phyloP scores from a whole-genome alignment of 2,113 vertebrate genomes.

The Stigmatopora argus region DNA sequence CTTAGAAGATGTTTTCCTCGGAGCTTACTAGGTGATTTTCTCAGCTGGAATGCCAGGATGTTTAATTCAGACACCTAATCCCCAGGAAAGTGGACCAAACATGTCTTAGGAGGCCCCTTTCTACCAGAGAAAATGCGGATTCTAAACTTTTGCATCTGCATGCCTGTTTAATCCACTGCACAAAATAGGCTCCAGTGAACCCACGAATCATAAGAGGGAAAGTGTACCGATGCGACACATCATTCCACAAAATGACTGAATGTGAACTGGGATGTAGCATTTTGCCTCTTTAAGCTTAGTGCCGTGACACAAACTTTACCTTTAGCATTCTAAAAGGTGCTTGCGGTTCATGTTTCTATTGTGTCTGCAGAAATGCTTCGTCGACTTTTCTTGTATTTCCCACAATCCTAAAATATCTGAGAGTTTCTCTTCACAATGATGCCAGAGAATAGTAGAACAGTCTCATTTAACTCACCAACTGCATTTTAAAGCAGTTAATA shows the following conservation, averaged over 20 bases:
- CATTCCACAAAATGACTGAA: background rate
- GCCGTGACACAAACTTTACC: background rate
- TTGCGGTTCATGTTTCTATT: background rate
- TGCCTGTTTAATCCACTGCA: conserved; percentile 6
- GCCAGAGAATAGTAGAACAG: background rate
- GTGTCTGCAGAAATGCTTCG: background rate
- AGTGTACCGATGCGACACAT: background rate
- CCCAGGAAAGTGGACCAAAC: conserved; percentile 57
- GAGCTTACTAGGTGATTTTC: conserved; percentile 66
- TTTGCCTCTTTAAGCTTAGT: background rate
- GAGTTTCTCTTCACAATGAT: background rate
- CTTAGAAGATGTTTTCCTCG: conserved; percentile 68
- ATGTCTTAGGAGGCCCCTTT: conserved; percentile 42
- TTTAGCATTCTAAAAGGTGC: background rate
- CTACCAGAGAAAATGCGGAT: conserved; percentile 13
- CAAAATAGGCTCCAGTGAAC: background rate
- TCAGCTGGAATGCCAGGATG: conserved; percentile 58
- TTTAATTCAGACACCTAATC: conserved; percentile 67
- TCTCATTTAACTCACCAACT: background rate
- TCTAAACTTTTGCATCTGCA: conserved; percentile 24
- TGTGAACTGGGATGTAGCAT: background rate
- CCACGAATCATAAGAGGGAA: background rate
- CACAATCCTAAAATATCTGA: background rate
- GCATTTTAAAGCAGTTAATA: no score
- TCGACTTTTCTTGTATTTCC: background rate